These are phyloP conservation scores for Silurus meridionalis DNA, from an alignment of 2,113 vertebrate genomes.

Conservation along the genomic window DNA sequence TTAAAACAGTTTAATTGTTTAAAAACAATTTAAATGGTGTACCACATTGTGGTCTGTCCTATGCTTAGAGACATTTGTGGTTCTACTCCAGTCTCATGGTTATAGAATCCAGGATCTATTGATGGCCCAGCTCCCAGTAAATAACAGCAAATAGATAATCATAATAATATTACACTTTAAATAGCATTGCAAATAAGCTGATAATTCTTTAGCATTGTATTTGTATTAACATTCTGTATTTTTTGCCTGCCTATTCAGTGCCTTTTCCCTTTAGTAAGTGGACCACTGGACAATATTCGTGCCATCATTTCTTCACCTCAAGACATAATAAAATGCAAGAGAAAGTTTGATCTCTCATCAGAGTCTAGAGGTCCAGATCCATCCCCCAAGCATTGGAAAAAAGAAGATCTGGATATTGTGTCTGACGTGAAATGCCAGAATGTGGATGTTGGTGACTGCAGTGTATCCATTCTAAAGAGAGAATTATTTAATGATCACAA, in stretches of 20 bases:
- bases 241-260: slow-evolving; percentile 73
- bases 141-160: not conserved
- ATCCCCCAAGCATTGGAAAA: slow-evolving; percentile 64
- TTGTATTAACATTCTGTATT: not conserved
- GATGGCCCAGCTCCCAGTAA: not conserved
- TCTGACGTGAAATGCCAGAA: not conserved
- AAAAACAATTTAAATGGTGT: not conserved
- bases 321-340: slow-evolving; percentile 63
- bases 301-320: slow-evolving; percentile 67
- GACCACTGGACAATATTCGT: slow-evolving; percentile 79
- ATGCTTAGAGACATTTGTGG: not conserved
- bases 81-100: not conserved
- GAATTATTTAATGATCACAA: not conserved
- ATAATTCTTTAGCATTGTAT: not conserved
- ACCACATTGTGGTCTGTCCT: not conserved
- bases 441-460: not conserved
- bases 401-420: slow-evolving; percentile 3
- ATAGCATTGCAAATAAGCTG: not conserved
- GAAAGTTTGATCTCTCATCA: slow-evolving; percentile 59
- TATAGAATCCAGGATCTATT: not conserved
- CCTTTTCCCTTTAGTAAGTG: slow-evolving; percentile 89
- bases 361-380: slow-evolving; percentile 54
- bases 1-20: not conserved
- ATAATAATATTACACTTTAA: not conserved
- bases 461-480: not conserved